Base-by-base conservation (phyloP, 2,113 vertebrate species). In the Phrynocephalus versicolor region DNA sequence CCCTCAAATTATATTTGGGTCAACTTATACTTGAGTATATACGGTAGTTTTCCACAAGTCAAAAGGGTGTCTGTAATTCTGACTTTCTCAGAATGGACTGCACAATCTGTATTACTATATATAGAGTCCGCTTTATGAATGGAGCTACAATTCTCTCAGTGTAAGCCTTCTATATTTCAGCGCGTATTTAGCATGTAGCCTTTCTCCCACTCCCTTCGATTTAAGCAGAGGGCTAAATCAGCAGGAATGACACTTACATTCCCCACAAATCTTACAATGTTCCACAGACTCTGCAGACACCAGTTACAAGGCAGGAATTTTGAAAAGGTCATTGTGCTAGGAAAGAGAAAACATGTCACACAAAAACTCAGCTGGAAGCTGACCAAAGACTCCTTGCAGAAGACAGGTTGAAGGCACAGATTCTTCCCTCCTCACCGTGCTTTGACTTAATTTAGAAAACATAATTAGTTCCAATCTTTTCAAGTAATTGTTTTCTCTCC, bases 101-200 rank as follows among this genome's bases (percentile, higher is more conserved):
- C 27, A 79, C 60, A 84, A 57, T 16, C 16, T 10, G 67, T 39
- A 83, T 89, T 89, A 88, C 15, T 85, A 79, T 70, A 77, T 83
- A 79, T 73, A 57, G 27, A 19, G 87, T 6, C 55, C 0, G 0
- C 55, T 89, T 95, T 88, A 81, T 92, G 88, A 94, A 94, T 92
- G 90, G 88, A 92, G 70, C 14, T 21, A 81, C 8, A 16, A 76
- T 88, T 92, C 88, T 79, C 15, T 80, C 3, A 51, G 69, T 3
- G 70, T 39, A 30, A 84, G 71, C 88, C 72, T 84, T 25, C 64
- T n/a, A 15, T 39, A 67, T 51, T 23, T 45, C 88, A 30, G 33
- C 86, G 33, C 86, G 71, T 87, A 87, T 88, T 94, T 90, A 89
- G 87, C 90, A 87, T 90, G 87, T 82, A 90, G 78, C 16, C 19